These are phyloP conservation scores for Astyanax mexicanus DNA, from an alignment of 2,797 vertebrate species.

Conservation along the genomic window DNA sequence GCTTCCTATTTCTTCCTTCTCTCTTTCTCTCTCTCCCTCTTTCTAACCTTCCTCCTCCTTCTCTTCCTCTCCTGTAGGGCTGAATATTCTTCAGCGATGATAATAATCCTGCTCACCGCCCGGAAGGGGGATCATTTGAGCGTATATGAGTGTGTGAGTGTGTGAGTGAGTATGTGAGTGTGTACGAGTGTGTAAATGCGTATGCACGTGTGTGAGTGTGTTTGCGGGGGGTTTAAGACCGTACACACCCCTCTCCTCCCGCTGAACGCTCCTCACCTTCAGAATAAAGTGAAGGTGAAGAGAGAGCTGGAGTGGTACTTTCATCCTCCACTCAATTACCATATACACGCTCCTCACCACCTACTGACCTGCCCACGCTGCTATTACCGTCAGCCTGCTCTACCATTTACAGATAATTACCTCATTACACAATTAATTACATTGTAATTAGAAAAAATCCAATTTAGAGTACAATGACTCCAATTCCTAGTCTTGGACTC, in stretches of 20 bases:
- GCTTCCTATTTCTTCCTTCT: slow-evolving; percentile 24
- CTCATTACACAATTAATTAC: no score
- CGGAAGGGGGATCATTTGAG: neutral
- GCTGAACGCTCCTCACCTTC: slow-evolving; percentile 28
- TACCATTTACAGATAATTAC: no score
- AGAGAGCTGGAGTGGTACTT: slow-evolving; percentile 23
- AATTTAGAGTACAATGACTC: no score
- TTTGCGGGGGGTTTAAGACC: neutral
- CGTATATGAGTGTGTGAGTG: neutral
- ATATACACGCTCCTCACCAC: neutral
- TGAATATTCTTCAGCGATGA: no score
- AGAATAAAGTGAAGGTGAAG: slow-evolving; percentile 10
- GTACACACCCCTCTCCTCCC: neutral
- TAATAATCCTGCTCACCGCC: no score
- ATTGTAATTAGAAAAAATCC: no score
- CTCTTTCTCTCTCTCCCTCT: slow-evolving; percentile 27
- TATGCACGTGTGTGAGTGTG: neutral
- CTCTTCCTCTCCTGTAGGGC: neutral
- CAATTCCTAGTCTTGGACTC: no score
- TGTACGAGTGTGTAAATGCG: neutral
- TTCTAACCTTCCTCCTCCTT: neutral
- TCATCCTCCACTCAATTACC: neutral
- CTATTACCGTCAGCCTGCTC: neutral
- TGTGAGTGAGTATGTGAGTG: slow-evolving; percentile 5
- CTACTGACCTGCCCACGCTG: no score